Evolutionary conservation across 2,113 vertebrate genomes (phyloP).

Genomic region (Pelecanoides urinatrix): DNA sequence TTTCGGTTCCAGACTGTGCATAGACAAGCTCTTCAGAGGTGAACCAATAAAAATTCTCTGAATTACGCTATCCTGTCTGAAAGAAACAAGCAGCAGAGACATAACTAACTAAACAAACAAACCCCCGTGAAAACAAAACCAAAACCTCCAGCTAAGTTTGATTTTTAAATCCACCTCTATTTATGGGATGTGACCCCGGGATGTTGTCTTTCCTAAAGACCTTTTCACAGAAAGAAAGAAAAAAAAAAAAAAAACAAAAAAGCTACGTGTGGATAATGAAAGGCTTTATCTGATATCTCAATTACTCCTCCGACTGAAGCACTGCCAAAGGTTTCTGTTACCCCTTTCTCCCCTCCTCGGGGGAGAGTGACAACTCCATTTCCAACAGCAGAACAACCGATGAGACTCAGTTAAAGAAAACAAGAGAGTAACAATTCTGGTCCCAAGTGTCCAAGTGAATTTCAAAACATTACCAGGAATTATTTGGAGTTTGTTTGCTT

Average conservation of each 20-base stretch:
- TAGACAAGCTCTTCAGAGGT: slow-evolving; percentile 2
- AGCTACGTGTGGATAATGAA: not conserved
- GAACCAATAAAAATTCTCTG: slow-evolving; percentile 21
- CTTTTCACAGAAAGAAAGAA: not conserved
- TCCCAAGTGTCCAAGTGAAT: slow-evolving; percentile 27
- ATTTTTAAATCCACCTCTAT: slow-evolving; percentile 38
- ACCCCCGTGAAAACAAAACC: not conserved
- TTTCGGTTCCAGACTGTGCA: slow-evolving; percentile 36
- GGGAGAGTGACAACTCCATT: slow-evolving; percentile 55
- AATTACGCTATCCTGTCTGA: not conserved
- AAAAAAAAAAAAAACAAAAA: too few relatives aligned
- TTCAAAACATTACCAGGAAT: slow-evolving; percentile 42
- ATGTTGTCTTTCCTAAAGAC: slow-evolving; percentile 33
- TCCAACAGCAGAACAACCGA: slow-evolving; percentile 46
- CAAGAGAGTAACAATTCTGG: slow-evolving; percentile 15
- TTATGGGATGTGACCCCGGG: not conserved
- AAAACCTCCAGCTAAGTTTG: slow-evolving; percentile 20
- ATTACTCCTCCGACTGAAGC: slow-evolving; percentile 49
- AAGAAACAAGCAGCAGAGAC: not conserved
- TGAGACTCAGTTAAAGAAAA: slow-evolving; percentile 54
- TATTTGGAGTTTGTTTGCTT: slow-evolving; percentile 22
- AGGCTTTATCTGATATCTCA: slow-evolving; percentile 49
- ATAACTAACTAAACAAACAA: slow-evolving; percentile 28
- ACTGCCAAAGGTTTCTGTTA: slow-evolving; percentile 40
- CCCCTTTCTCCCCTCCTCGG: slow-evolving; percentile 33